A percentile compares a stretch with the other conserved stretches of the same genome.
Evolutionary conservation across 1,140 invertebrate genomes (phyloP).

Genomic region (Aethina tumida): DNA sequence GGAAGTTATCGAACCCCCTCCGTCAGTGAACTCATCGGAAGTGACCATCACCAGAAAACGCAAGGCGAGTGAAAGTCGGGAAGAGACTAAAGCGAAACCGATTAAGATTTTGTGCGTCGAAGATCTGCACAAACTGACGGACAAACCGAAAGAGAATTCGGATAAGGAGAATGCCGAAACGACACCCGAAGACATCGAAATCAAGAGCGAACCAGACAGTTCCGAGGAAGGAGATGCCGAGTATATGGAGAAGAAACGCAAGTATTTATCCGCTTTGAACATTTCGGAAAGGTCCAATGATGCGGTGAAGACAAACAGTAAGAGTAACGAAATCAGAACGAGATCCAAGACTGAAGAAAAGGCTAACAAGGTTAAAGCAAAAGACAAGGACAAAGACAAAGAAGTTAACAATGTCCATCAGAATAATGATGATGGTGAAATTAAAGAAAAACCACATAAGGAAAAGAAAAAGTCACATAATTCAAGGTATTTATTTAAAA

Average conservation of each 20-base stretch:
- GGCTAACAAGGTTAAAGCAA: constrained; percentile 13
- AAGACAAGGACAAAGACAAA: constrained; percentile 1
- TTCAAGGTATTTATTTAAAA: too few species aligned
- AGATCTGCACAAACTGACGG: background rate
- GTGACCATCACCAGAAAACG: too few species aligned
- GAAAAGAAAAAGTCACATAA: constrained; percentile 5
- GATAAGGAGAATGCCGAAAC: background rate
- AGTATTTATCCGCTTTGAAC: constrained; percentile 30
- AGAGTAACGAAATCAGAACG: constrained; percentile 23
- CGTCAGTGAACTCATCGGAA: too few species aligned
- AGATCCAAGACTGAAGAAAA: constrained; percentile 31
- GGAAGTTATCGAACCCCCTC: too few species aligned
- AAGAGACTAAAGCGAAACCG: too few species aligned
- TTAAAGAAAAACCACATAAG: constrained; percentile 5
- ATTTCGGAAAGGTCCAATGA: constrained; percentile 24
- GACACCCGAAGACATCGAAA: constrained; percentile 19
- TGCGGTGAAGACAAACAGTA: constrained; percentile 15
- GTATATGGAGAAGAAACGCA: constrained; percentile 26
- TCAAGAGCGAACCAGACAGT: constrained; percentile 34
- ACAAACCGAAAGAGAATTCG: background rate
- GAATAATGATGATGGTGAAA: constrained; percentile 3
- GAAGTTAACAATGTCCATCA: constrained; percentile 4
- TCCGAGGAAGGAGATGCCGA: constrained; percentile 25
- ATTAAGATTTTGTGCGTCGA: too few species aligned
- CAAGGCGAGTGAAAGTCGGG: too few species aligned